Evolutionary conservation across 1,140 invertebrate genomes (phyloP), one percentile per base, ranked within the genome.

Genomic region (Heliothis subflexa): DNA sequence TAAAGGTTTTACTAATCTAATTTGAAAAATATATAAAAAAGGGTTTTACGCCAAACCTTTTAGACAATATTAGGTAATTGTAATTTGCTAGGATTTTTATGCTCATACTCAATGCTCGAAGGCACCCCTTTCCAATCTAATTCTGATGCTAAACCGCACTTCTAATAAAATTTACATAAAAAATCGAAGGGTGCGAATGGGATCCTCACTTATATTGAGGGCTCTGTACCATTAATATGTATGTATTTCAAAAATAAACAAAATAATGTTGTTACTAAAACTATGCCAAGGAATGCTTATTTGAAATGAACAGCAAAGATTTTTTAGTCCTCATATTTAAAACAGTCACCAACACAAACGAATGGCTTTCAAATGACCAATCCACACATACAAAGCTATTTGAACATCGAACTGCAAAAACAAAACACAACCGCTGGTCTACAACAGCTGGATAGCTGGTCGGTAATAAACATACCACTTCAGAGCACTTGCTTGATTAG

Each of bases 401-500:
- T 1, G 21, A 52, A 72, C 16, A 10, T 12, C 25, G 28, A 52
- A 18, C 4, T 16, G 18, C 18, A 25, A 14, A 73, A 61, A 45
- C 57, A 49, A 74, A 62, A 61, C 40, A 49, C 40, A 59, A 62
- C 12, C 78, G 57, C 70, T 12, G 61, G 50, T 57, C 61, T 68
- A 50, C 45, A 21, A 21, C 47, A 45, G 13, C 16, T 16, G 71
- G 18, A 47, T n/a, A 61, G 61, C 45, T 9, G 61, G 7, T 64
- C 28, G 40, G 71, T 70, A 80, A 80, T 73, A 79, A 81, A 78
- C 52, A 59, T 76, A 68, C 59, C 49, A 70, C 66, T 78, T 77
- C 62, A 75, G 59, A 80, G 81, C 81, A 80, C 79, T 85, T 64
- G 81, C 25, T 81, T 86, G 83, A 86, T 86, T 84, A 81, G 81